Base-by-base conservation (phyloP, 2,797 vertebrate species). In the Leptatherina wallacei region DNA sequence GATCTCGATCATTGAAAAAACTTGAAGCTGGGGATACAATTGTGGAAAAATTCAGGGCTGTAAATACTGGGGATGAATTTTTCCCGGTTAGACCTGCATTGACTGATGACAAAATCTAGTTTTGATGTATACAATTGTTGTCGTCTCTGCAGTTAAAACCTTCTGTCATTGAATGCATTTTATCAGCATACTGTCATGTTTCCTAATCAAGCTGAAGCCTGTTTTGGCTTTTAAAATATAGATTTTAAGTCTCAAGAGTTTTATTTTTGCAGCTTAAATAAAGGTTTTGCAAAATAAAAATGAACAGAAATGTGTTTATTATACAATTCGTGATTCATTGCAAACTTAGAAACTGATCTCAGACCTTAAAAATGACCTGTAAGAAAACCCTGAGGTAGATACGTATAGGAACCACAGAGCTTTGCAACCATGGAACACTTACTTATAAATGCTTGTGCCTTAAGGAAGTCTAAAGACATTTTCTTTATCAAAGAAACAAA, bases 401-500 rank as follows among this genome's bases (percentile, higher is more conserved):
- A 35, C 32, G 24, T 27, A 27, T 27, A 44, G 0, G 44, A 47
- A 27, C 36, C 40, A 54, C 51, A 42, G 2, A 22, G 65, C 32
- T 32, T n/a, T 58, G 44, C 29, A 47, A 67, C 52, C 24, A 65
- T 22, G 35, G 2, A 69, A 33, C 63, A 61, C 33, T 20, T 67
- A 42, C 33, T 65, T 29, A 60, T 16, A 65, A 72, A 71, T n/a
- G 7, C 20, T 0, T 0, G 22, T n/a, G 30, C 51, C 65, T 77
- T 11, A 8, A 82, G 59, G 30, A 74, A 64, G 49, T 18, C 27
- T 73, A 65, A 1, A 47, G 13, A 73, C 44, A 36, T 73, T 57
- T 68, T 60, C 6, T 10, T 56, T 69, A 61, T 42, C 60, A 58
- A 60, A 75, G 49, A 77, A 73, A 75, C 61, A 85, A 80, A 84